A percentile compares a stretch with the other conserved stretches of the same genome.
These are phyloP conservation scores for Eudemis profundana DNA, from an alignment of 2,888 invertebrate genomes.

Conservation along the genomic window DNA sequence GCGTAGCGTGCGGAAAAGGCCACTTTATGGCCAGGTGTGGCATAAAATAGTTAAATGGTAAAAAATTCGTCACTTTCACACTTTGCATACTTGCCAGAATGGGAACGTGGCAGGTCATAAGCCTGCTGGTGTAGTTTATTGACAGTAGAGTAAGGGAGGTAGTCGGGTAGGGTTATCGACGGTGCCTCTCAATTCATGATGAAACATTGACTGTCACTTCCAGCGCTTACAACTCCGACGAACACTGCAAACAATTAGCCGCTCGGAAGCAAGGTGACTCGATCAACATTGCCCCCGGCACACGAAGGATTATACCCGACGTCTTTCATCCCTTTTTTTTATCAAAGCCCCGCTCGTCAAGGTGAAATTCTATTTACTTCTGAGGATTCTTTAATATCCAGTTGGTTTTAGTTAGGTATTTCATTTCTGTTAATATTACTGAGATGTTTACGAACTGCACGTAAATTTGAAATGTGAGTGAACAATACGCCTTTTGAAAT, in stretches of 20 bases:
- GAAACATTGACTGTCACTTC: conserved; percentile 40
- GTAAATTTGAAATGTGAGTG: too few species aligned
- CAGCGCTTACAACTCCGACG: conserved; percentile 40
- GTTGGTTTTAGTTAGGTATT: neutral
- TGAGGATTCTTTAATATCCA: conserved; percentile 36
- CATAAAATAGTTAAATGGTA: too few species aligned
- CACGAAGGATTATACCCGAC: conserved; percentile 52
- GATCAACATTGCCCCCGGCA: conserved; percentile 59
- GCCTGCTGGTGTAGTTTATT: too few species aligned
- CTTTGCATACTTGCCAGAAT: too few species aligned
- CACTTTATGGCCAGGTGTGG: too few species aligned
- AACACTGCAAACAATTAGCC: conserved; percentile 59
- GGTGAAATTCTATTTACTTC: conserved; percentile 30
- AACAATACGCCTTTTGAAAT: too few species aligned
- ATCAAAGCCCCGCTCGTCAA: conserved; percentile 37
- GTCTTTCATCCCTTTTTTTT: conserved; percentile 48
- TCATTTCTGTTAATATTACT: neutral
- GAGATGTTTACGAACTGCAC: neutral
- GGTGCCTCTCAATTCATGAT: too few species aligned
- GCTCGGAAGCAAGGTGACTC: conserved; percentile 55
- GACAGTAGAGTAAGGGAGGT: too few species aligned
- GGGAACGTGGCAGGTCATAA: too few species aligned
- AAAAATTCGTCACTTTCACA: too few species aligned
- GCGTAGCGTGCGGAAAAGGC: too few species aligned
- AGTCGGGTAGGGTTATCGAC: too few species aligned